phyloP scores from a whole-genome alignment of 2,888 invertebrate genomes.

The Eulithis prunata region DNA sequence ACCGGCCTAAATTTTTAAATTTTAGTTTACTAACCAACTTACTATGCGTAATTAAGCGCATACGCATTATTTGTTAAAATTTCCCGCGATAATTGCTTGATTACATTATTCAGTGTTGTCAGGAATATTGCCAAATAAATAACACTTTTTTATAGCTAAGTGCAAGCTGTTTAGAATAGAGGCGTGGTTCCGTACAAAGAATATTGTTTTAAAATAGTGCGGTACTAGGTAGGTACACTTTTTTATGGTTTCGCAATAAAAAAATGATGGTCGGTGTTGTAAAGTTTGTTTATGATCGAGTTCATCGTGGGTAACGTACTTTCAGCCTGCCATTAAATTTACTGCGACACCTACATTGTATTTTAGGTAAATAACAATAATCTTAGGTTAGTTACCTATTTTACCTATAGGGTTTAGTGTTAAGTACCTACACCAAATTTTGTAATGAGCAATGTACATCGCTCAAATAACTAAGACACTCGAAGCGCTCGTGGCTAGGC shows the following conservation, averaged over 20 bases:
- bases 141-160: background rate
- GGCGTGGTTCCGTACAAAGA: conserved; percentile 8
- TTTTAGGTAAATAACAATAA: background rate
- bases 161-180: conserved; percentile 2
- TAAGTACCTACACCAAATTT: too few relatives aligned
- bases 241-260: conserved; percentile 14
- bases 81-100: too few relatives aligned
- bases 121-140: background rate
- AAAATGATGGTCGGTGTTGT: conserved; percentile 12
- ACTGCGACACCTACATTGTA: conserved; percentile 5
- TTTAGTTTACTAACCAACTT: too few relatives aligned
- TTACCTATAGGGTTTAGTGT: too few relatives aligned
- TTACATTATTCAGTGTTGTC: conserved; percentile 7
- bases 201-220: conserved; percentile 17
- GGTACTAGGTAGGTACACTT: conserved; percentile 5
- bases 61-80: too few relatives aligned
- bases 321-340: conserved; percentile 4
- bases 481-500: too few relatives aligned
- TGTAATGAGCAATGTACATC: too few relatives aligned
- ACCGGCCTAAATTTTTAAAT: too few relatives aligned
- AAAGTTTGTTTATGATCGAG: conserved; percentile 19
- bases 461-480: too few relatives aligned
- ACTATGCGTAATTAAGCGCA: too few relatives aligned
- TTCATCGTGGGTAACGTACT: conserved; percentile 4
- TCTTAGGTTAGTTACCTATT: too few relatives aligned